These are phyloP conservation scores for Helicoverpa zea DNA, from an alignment of 1,140 invertebrate genomes.

Conservation along the genomic window DNA sequence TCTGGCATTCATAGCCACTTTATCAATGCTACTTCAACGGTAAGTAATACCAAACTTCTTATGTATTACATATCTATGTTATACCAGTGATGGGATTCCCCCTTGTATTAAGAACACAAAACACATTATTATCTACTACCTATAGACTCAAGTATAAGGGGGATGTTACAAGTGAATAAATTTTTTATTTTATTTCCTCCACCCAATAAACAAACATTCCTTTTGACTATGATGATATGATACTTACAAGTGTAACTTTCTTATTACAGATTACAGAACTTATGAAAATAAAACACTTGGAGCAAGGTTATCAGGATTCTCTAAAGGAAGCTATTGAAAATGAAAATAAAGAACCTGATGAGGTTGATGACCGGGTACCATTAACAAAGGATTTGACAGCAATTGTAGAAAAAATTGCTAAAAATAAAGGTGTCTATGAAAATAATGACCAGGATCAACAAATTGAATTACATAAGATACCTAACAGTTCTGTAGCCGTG, in stretches of 20 bases:
- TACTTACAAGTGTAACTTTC: neutral
- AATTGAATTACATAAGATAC: conserved; percentile 84
- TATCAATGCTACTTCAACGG: conserved; percentile 82
- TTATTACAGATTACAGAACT: conserved; percentile 77
- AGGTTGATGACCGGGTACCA: conserved; percentile 80
- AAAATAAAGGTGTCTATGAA: conserved; percentile 66
- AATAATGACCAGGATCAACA: conserved; percentile 64
- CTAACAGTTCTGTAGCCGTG: conserved; percentile 83
- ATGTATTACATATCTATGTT: too few relatives aligned
- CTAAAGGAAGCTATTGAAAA: conserved; percentile 63
- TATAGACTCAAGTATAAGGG: too few relatives aligned
- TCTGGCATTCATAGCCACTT: conserved; percentile 79
- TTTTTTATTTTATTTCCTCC: too few relatives aligned
- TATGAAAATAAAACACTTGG: conserved; percentile 76
- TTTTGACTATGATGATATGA: too few relatives aligned
- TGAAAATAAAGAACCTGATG: conserved; percentile 59
- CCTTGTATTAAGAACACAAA: too few relatives aligned
- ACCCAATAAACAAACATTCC: too few relatives aligned
- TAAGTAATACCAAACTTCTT: conserved; percentile 74
- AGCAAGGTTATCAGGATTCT: conserved; percentile 79
- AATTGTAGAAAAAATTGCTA: conserved; percentile 85
- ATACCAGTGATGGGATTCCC: too few relatives aligned
- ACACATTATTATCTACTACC: too few relatives aligned
- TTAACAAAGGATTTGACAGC: conserved; percentile 88
- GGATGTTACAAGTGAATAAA: too few relatives aligned